A percentile compares a stretch with the other conserved stretches of the same genome.
phyloP scores from a whole-genome alignment of 2,888 invertebrate genomes.

The Torymus tubicola region DNA sequence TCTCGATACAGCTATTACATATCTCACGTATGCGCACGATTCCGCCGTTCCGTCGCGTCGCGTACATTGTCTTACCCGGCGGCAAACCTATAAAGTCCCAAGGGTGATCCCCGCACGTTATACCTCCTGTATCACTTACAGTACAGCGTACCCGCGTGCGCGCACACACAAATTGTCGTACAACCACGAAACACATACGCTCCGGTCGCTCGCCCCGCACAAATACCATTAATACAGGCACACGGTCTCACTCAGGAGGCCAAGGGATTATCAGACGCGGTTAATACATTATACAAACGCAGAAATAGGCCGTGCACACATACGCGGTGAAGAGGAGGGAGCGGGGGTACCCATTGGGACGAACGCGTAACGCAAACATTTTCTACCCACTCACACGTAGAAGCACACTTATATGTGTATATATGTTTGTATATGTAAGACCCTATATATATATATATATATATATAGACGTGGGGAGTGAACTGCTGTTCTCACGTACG shows the following conservation, averaged over 20 bases:
- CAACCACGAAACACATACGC: not conserved
- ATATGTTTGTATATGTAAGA: not conserved
- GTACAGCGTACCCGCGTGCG: not conserved
- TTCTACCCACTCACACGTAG: conserved; percentile 20
- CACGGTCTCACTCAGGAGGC: not conserved
- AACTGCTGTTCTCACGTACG: conserved; percentile 35
- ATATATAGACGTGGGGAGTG: not conserved
- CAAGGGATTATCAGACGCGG: conserved; percentile 4
- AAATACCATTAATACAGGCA: conserved; percentile 43
- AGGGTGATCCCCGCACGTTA: not conserved
- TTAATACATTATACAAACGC: conserved; percentile 13
- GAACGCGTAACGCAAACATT: conserved; percentile 21
- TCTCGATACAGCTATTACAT: no score
- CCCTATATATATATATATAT: not conserved
- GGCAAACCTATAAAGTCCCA: not conserved
- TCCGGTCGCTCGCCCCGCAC: not conserved
- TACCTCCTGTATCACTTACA: conserved; percentile 28
- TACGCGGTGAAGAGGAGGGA: not conserved
- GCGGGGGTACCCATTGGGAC: not conserved
- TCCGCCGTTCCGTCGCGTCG: not conserved
- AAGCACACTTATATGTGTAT: not conserved
- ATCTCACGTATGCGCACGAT: not conserved
- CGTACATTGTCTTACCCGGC: conserved; percentile 17
- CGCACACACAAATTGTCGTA: conserved; percentile 11
- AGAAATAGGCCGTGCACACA: not conserved